phyloP scores from a whole-genome alignment of 1,140 invertebrate genomes.

The Ceratosolen solmsi region DNA sequence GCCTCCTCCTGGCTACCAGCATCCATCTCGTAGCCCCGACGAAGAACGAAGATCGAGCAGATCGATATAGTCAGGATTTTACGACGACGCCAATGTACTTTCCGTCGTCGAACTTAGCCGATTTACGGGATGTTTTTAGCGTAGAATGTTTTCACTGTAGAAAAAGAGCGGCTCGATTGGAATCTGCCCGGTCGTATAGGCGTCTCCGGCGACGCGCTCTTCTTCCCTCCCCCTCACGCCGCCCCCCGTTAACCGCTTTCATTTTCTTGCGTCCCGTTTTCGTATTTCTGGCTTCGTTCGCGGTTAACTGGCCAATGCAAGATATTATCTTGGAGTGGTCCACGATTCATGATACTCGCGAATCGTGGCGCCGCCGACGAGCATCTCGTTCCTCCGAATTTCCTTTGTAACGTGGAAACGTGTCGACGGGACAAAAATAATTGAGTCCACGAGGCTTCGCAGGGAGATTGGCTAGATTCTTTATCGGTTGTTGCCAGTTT shows the following conservation, averaged over 20 bases:
- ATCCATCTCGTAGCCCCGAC: no score
- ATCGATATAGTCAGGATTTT: constrained; percentile 33
- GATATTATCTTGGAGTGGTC: background rate
- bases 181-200: background rate
- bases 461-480: background rate
- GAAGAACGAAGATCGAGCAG: constrained; percentile 33
- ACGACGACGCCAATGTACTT: constrained; percentile 34
- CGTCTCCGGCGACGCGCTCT: background rate
- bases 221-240: background rate
- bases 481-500: background rate
- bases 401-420: background rate
- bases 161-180: constrained; percentile 38
- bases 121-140: constrained; percentile 50
- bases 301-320: background rate
- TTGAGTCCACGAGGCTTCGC: background rate
- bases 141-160: no score
- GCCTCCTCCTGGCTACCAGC: no score
- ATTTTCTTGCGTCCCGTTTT: background rate
- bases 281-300: background rate
- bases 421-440: background rate
- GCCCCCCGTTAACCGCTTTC: background rate
- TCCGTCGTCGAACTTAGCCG: background rate
- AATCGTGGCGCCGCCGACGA: background rate
- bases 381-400: background rate
- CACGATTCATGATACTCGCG: background rate